Percentiles rank a stretch among this genome's conserved stretches.
These are phyloP conservation scores for Magallana angulata DNA, from an alignment of 1,140 invertebrate genomes.

Conservation along the genomic window DNA sequence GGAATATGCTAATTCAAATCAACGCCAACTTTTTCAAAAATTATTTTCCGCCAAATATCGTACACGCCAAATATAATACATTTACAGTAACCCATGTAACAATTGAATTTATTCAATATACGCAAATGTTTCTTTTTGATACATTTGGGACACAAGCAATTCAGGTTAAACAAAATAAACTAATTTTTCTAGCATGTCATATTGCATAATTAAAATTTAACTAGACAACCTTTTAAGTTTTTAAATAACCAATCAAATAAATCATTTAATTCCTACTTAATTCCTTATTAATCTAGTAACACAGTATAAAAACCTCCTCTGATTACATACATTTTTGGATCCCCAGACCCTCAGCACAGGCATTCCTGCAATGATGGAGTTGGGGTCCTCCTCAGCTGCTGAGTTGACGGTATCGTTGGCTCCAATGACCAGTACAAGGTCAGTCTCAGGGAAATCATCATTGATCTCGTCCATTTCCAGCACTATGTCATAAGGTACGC, in stretches of 20 bases:
- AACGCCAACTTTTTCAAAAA: too few species aligned
- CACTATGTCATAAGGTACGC: slow-evolving; percentile 94
- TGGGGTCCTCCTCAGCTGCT: slow-evolving; percentile 93
- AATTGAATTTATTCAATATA: too few species aligned
- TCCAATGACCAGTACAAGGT: slow-evolving; percentile 92
- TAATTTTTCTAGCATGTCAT: neutral
- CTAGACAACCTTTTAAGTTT: neutral
- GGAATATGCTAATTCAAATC: too few species aligned
- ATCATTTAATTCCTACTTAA: too few species aligned
- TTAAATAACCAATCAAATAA: too few species aligned
- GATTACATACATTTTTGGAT: slow-evolving; percentile 86
- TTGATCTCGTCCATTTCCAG: slow-evolving; percentile 97
- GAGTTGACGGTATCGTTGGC: slow-evolving; percentile 96
- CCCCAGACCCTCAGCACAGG: slow-evolving; percentile 93
- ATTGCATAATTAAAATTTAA: neutral
- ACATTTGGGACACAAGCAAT: neutral
- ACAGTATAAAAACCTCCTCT: too few species aligned
- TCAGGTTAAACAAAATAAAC: neutral
- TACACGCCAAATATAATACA: too few species aligned
- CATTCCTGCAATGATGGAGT: slow-evolving; percentile 96
- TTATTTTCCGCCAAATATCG: too few species aligned
- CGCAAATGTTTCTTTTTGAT: too few species aligned
- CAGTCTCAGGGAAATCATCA: slow-evolving; percentile 91
- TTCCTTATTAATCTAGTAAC: too few species aligned
- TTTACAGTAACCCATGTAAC: too few species aligned